Evolutionary conservation across 2,113 vertebrate genomes (phyloP).

Genomic region (Cyprinodon tularosa): DNA sequence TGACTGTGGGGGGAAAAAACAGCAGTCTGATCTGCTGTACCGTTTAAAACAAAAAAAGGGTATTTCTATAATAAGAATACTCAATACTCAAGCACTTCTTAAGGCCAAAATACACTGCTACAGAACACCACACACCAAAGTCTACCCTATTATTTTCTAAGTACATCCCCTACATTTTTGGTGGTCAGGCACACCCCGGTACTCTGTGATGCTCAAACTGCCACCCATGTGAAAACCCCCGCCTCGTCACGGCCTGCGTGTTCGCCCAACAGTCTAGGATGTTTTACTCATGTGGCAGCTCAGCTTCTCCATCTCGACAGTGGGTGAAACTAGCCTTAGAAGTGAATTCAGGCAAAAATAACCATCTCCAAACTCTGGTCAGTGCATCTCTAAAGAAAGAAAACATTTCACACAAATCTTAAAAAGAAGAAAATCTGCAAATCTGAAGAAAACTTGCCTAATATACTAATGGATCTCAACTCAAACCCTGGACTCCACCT

Average conservation of each 20-base stretch:
- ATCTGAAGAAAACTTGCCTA: neutral
- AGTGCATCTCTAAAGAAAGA: neutral
- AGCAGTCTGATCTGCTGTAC: too few relatives aligned
- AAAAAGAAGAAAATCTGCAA: neutral
- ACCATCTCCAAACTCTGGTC: neutral
- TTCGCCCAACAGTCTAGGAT: neutral
- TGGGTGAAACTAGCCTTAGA: neutral
- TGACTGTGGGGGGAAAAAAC: too few relatives aligned
- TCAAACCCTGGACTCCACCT: neutral
- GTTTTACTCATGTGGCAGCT: neutral
- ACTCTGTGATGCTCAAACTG: neutral
- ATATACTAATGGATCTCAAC: neutral
- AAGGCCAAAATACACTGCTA: neutral
- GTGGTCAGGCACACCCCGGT: neutral
- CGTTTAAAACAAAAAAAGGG: too few relatives aligned
- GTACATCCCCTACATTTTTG: neutral
- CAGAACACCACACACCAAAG: conserved; percentile 3
- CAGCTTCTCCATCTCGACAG: neutral
- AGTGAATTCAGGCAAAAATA: neutral
- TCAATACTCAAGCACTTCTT: neutral
- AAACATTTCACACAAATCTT: neutral
- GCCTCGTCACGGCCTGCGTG: neutral
- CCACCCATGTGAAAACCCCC: neutral
- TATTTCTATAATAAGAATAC: neutral
- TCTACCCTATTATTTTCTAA: neutral